phyloP scores from a whole-genome alignment of 2,113 vertebrate species.

The Psilopsiagon aymara region DNA sequence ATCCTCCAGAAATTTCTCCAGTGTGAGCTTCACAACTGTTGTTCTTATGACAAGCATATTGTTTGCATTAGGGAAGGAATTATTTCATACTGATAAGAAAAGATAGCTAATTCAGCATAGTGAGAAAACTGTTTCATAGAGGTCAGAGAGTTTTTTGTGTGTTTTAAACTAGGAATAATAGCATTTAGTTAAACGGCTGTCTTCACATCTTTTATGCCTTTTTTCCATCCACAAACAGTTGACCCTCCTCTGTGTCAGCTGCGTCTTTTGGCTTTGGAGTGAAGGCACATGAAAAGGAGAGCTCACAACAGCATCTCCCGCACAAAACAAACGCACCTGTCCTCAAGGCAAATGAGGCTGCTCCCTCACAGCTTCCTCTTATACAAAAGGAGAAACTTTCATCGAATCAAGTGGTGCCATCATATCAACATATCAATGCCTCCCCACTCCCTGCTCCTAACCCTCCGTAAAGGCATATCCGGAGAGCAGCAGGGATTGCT shows the following conservation, averaged over 20 bases:
- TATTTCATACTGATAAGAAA: background rate
- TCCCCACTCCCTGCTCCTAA: background rate
- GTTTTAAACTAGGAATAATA: background rate
- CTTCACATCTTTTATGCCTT: background rate
- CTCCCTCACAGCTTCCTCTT: background rate
- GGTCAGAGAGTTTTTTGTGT: background rate
- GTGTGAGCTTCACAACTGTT: background rate
- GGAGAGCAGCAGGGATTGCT: background rate
- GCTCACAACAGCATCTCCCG: background rate
- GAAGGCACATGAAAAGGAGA: background rate
- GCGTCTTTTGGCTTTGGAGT: background rate
- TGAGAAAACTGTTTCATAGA: background rate
- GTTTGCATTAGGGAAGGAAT: background rate
- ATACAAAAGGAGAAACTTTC: background rate
- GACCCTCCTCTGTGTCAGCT: background rate
- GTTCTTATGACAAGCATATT: background rate
- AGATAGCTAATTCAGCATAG: background rate
- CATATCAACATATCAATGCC: background rate
- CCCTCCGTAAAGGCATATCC: accelerated
- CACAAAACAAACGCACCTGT: background rate
- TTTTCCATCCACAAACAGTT: background rate
- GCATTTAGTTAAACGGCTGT: background rate
- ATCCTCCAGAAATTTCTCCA: background rate
- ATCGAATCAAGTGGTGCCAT: background rate
- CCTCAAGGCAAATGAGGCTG: background rate